Base-by-base conservation (phyloP, 2,888 invertebrate species). In the Aphrophora alni region DNA sequence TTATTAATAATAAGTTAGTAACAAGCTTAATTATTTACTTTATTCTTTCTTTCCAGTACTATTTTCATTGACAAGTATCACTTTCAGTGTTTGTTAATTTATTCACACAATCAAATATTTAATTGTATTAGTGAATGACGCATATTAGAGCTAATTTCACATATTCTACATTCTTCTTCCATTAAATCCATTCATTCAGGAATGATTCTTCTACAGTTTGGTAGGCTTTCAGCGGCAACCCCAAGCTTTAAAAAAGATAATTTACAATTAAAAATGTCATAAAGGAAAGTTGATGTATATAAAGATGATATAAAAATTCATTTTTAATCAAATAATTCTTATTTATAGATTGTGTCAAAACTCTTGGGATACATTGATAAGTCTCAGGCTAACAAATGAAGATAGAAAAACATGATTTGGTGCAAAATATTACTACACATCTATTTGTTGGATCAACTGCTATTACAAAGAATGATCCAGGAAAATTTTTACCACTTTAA, bases 181-280 rank as follows among this genome's bases (percentile, higher is more conserved):
- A 21, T 8, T 21, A 59, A 21, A 21, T 21, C 70, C 70, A 77
- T 25, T 90, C 89, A 85, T 91, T 92, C 86, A 93, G 90, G 86
- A 91, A 92, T 82, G 92, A 92, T 75, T 91, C 91, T 87, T 93
- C 93, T 87, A 93, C 89, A 0, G 91, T 91, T 82, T 91, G 90
- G 86, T 89, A 93, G 0, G 90, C 89, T 44, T 90, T 90, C 84
- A 93, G 86, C 70, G 91, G 88, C 33, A 92, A 89, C 75, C 89
- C 89, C 85, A 92, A 89, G 84, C 93, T 93, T 59, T 44, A 44
- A 44, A 4, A 44, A 14, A 44, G 12, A 44, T 14, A 44, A 33
- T 5, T 33, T 33, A 33, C 8, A 3, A 33, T 33, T n/a, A n/a
- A n/a, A n/a, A n/a, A n/a, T n/a, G n/a, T n/a, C n/a, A n/a, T n/a